Evolutionary conservation across 2,797 vertebrate genomes (phyloP), one percentile per base, ranked within the genome.

Genomic region (Tachyglossus aculeatus): DNA sequence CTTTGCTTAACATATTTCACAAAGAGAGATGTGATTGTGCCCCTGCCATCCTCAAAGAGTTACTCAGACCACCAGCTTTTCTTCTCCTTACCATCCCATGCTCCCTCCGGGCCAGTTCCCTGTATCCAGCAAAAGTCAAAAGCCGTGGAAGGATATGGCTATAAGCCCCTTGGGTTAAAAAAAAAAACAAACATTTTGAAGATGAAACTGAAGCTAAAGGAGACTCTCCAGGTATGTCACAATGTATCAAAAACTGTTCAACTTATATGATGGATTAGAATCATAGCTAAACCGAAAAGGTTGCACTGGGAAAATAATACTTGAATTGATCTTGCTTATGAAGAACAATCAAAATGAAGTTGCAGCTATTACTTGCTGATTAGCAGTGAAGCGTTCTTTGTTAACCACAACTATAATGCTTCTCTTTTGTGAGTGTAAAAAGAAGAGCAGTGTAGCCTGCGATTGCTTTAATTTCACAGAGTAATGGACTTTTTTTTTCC

Each of bases 391-490:
- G 8, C 65, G 70, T 55, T 50, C 10, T 32, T 65, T 22, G 34
- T 69, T 22, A 67, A 29, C 77, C 15, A 19, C 25, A 19, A n/a
- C n/a, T 16, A 36, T 1, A 34, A 38, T 38, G 1, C 40, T 54
- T 74, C 19, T 77, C 34, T 78, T 31, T 29, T 25, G 52, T 36
- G 19, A 48, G 38, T 71, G n/a, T 60, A 45, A 79, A 52, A 14
- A 15, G 7, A 53, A 15, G 70, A 4, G 43, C 5, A 6, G 51
- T 16, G 65, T 48, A 2, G 1, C n/a, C 58, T 61, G 13, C 50
- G 27, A 44, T 2, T 32, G 21, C 3, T 34, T 38, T 62, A 10
- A 69, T 71, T 83, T 84, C 70, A 84, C 77, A 39, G 33, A 5
- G 53, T 1, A 12, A 0, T 15, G 41, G 45, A 15, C 37, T 86